Evolutionary conservation across 2,888 invertebrate genomes (phyloP), one percentile per base, ranked within the genome.

Genomic region (Pemphredon lugubris): DNA sequence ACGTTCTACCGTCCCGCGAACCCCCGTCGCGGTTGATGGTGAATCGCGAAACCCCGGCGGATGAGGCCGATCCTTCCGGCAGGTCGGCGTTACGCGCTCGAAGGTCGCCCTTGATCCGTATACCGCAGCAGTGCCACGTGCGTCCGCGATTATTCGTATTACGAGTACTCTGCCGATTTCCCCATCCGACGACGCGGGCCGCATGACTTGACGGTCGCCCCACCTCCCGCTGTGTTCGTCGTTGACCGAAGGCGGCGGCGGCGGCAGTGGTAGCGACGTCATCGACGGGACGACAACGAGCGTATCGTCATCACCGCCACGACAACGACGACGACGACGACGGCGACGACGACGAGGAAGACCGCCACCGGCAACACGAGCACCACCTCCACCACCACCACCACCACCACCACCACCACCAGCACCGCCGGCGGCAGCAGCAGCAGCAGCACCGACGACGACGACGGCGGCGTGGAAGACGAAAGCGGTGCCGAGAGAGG

Each of bases 131-230:
- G 26, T 26, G 34, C 16, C 32, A 64, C 37, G 32, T 20, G 20
- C 54, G 50, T 13, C 13, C 47, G 34, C 73, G 67, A 57, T 53
- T 37, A 45, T 53, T 26, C 34, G 44, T 63, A 68, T 70, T 55
- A 13, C 60, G 60, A 40, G 55, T 42, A 70, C 67, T 64, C 3
- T 61, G 59, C 51, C 48, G 55, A 47, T 45, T 65, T 65, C 66
- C 73, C 75, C 66, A 69, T 73, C 64, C 55, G 57, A 20, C 61
- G 40, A 30, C 65, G 26, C 30, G 74, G 58, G 63, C 77, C 77
- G 78, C 75, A 77, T 77, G 77, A 78, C 79, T 75, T 79, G 78
- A 79, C 79, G 79, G 67, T 59, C 67, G 73, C 78, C 75, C 55
- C 66, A 68, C 63, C 64, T 58, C 50, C 75, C 72, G 73, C 73